phyloP scores from a whole-genome alignment of 2,888 invertebrate genomes.

The Proisotoma minuta region DNA sequence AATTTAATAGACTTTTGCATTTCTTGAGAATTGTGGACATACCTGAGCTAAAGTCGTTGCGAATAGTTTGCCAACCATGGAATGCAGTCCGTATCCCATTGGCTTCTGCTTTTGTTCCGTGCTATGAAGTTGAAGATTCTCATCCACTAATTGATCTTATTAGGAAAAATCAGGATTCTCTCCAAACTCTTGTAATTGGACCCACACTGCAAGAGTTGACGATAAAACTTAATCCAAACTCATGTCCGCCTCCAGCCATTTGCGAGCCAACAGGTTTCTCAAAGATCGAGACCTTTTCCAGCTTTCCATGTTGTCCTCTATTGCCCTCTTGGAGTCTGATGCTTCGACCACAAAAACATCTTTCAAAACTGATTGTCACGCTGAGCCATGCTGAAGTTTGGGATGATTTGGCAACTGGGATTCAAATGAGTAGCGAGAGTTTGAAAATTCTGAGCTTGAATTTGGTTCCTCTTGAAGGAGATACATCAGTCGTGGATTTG shows the following conservation, averaged over 20 bases:
- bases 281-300: background rate
- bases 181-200: conserved; percentile 3
- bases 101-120: background rate
- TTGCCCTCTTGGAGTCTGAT: background rate
- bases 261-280: background rate
- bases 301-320: background rate
- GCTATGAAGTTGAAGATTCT: conserved; percentile 7
- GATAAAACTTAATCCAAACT: background rate
- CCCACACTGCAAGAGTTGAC: background rate
- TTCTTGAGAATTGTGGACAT: background rate
- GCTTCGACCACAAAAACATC: conserved; percentile 7
- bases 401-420: background rate
- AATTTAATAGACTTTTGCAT: background rate
- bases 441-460: background rate
- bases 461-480: background rate
- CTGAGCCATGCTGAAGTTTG: conserved; percentile 1
- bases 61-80: background rate
- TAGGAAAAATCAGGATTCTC: background rate
- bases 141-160: conserved; percentile 2
- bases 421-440: background rate
- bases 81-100: background rate
- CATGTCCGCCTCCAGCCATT: background rate
- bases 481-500: background rate
- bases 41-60: background rate
- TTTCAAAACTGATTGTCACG: background rate